phyloP scores from a whole-genome alignment of 2,797 vertebrate species.

The Salmo trutta region DNA sequence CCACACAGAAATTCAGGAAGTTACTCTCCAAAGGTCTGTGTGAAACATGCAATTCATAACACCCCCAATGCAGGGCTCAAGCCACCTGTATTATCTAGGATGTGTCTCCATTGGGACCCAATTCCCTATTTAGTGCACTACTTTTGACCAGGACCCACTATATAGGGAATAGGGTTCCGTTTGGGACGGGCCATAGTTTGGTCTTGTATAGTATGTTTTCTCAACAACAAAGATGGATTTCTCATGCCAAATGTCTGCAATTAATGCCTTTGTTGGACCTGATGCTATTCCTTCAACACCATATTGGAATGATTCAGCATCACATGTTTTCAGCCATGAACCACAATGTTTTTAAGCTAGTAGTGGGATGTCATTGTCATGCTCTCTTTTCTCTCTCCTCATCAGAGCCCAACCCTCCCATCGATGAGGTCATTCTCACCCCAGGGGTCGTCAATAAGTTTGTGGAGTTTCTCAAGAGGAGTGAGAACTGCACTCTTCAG shows the following conservation, averaged over 20 bases:
- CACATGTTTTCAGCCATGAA: background rate
- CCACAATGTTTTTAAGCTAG: background rate
- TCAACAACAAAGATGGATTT: background rate
- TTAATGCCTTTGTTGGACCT: background rate
- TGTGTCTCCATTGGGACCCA: too few relatives aligned
- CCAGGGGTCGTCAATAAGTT: slow-evolving; percentile 87
- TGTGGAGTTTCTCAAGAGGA: slow-evolving; percentile 89
- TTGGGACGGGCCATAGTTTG: background rate
- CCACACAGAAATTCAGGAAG: slow-evolving; percentile 92
- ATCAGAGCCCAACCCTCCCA: slow-evolving; percentile 90
- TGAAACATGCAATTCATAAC: background rate
- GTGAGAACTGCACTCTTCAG: slow-evolving; percentile 89
- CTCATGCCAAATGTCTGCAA: background rate
- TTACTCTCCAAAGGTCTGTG: slow-evolving; percentile 88
- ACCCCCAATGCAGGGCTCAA: background rate
- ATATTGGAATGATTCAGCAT: background rate
- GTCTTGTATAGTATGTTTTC: background rate
- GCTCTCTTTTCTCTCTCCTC: background rate
- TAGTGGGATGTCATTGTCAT: background rate
- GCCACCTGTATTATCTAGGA: too few relatives aligned
- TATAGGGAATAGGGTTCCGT: too few relatives aligned
- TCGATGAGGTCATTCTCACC: slow-evolving; percentile 91
- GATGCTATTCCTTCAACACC: background rate
- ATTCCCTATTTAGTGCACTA: too few relatives aligned
- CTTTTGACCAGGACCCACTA: too few relatives aligned